These are phyloP conservation scores for Varanus komodoensis DNA, from an alignment of 2,113 vertebrate species.

Conservation along the genomic window DNA sequence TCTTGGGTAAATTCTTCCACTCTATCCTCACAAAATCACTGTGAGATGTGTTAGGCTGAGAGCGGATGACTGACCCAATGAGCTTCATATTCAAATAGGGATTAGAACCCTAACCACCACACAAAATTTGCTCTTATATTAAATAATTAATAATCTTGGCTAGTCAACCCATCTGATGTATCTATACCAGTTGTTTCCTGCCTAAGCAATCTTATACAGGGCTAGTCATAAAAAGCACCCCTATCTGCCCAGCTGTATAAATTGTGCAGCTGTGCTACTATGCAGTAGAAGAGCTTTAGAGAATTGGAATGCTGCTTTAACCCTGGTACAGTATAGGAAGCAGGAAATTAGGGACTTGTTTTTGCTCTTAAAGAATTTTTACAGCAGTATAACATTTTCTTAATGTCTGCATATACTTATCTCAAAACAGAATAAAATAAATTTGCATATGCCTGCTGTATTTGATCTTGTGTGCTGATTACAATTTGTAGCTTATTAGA, in stretches of 20 bases:
- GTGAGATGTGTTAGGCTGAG: too few relatives aligned
- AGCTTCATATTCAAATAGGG: too few relatives aligned
- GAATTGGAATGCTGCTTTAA: not conserved
- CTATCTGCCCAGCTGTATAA: too few relatives aligned
- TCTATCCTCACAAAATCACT: too few relatives aligned
- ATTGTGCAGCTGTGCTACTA: not conserved
- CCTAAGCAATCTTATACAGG: not conserved
- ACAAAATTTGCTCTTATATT: not conserved
- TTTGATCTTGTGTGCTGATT: not conserved
- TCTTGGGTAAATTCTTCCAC: too few relatives aligned
- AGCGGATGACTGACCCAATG: too few relatives aligned
- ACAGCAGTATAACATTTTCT: not conserved
- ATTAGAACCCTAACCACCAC: too few relatives aligned
- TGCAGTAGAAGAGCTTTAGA: not conserved
- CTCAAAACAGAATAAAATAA: not conserved
- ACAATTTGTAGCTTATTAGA: not conserved
- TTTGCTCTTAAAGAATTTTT: not conserved
- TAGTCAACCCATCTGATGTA: not conserved
- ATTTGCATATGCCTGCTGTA: not conserved
- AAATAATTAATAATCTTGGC: not conserved
- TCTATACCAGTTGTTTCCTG: not conserved
- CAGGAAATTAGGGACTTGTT: not conserved
- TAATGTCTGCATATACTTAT: not conserved
- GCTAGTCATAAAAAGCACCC: not conserved
- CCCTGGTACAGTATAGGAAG: not conserved